phyloP scores from a whole-genome alignment of 2,797 vertebrate species.

The Gambusia yucatana region DNA sequence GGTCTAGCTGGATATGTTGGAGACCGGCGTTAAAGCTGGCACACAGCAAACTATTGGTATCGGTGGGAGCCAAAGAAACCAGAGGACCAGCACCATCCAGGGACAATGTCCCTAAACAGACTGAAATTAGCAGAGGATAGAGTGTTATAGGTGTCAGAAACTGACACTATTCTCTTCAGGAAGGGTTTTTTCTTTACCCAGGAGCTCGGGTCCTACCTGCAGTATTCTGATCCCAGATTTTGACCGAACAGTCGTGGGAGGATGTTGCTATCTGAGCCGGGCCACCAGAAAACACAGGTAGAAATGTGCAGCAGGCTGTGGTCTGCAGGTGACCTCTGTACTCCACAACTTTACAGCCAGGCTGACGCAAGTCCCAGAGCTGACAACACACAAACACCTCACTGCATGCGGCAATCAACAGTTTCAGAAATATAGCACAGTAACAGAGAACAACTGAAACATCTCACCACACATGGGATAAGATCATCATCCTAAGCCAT shows the following conservation, averaged over 20 bases:
- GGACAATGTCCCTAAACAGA: slow-evolving; percentile 84
- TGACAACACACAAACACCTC: slow-evolving; percentile 65
- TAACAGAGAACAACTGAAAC: slow-evolving; percentile 1
- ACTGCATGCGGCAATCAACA: slow-evolving; percentile 20
- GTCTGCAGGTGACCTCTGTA: slow-evolving; percentile 92
- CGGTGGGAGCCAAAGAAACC: slow-evolving; percentile 81
- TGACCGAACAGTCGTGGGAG: slow-evolving; percentile 89
- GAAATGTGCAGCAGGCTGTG: slow-evolving; percentile 88
- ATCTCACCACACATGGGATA: background rate
- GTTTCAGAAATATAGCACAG: slow-evolving; percentile 7
- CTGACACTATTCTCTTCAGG: background rate
- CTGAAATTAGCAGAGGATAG: slow-evolving; percentile 56
- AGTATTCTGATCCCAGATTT: slow-evolving; percentile 91
- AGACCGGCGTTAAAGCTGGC: slow-evolving; percentile 84
- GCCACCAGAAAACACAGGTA: slow-evolving; percentile 73
- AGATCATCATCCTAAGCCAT: background rate
- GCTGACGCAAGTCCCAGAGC: slow-evolving; percentile 96
- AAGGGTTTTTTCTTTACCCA: background rate
- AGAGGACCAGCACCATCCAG: slow-evolving; percentile 87
- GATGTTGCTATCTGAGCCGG: slow-evolving; percentile 85
- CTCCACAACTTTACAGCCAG: slow-evolving; percentile 85
- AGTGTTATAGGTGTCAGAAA: background rate
- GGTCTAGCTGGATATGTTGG: slow-evolving; percentile 72
- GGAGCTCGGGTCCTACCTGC: slow-evolving; percentile 82
- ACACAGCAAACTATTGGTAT: slow-evolving; percentile 83